Base-by-base conservation (phyloP, 2,888 invertebrate genomes). In the Mimachlamys varia region DNA sequence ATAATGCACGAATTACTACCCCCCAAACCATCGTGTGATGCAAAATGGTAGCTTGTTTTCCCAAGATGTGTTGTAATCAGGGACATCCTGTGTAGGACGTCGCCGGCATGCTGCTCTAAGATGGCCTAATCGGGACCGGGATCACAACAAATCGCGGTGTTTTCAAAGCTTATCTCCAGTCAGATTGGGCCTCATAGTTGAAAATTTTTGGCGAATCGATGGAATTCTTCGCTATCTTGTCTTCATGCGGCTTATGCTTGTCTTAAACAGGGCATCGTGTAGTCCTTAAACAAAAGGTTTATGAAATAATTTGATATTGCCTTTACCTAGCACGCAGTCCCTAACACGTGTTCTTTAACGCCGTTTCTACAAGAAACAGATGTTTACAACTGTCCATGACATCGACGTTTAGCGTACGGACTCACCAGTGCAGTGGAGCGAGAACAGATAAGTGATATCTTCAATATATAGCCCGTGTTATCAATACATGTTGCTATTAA, bases 81-180 rank as follows among this genome's bases (percentile, higher is more conserved):
- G 76, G 76, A 33, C 76, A 10, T 33, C 27, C 76, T 33, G 19
- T 76, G 33, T 33, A 33, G 76, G 76, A 76, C 33, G 76, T 76
- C 76, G 27, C 76, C 76, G 76, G 76, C 33, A 76, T 76, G 76
- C 76, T 76, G 76, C 76, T 76, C 33, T 0, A 76, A 76, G 76
- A 76, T 33, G 76, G 33, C 27, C 33, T 76, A 76, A 76, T 76
- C 76, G 33, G 4, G 27, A 0, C 76, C 76, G 7, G 33, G 76
- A 76, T 76, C 76, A 33, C 76, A 76, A 33, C 76, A 33, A 33
- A 76, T 76, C 76, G 76, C 15, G 33, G 33, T 76, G 76, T 76
- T 76, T 76, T 76, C 76, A 33, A 76, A 33, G 76, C 76, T 76
- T 76, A 76, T 76, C 76, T 76, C 76, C 15, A 76, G 76, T 76